These are phyloP conservation scores for Drosophila paranaensis DNA, from an alignment of 2,888 invertebrate genomes.

Conservation along the genomic window DNA sequence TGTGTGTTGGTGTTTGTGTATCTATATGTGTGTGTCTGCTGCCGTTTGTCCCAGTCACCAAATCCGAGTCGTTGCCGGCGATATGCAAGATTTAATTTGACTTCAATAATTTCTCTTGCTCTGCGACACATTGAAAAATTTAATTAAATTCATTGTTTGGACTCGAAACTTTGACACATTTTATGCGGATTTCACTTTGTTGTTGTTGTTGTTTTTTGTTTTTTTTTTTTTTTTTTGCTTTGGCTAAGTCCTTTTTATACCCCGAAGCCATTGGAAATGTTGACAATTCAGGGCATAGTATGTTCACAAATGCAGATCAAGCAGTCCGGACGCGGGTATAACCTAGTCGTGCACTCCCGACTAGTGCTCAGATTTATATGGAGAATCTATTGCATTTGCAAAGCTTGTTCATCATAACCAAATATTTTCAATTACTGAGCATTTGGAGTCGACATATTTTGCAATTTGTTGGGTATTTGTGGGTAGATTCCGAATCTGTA, in stretches of 20 bases:
- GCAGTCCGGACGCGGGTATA: neutral
- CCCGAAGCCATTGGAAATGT: neutral
- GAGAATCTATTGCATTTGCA: too few species aligned
- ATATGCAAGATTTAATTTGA: conserved; percentile 77
- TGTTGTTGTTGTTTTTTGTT: too few species aligned
- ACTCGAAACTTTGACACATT: conserved; percentile 45
- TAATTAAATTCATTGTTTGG: conserved; percentile 65
- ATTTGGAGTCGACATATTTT: neutral
- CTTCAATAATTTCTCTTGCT: conserved; percentile 36
- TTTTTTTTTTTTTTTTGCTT: neutral
- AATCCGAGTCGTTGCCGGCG: conserved; percentile 56
- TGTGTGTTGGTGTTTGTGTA: neutral
- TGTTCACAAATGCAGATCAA: neutral
- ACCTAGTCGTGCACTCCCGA: neutral
- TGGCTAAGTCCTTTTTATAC: neutral
- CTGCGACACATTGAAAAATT: conserved; percentile 48
- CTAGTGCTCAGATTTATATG: neutral
- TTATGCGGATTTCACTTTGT: conserved; percentile 15
- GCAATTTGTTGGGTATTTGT: neutral
- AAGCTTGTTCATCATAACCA: neutral
- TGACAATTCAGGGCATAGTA: neutral
- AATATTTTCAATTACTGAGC: neutral
- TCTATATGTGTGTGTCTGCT: conserved; percentile 40
- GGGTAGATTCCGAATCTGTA: neutral
- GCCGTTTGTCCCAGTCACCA: conserved; percentile 22